Evolutionary conservation across 2,797 vertebrate genomes (phyloP).

Genomic region (Hybognathus amarus): DNA sequence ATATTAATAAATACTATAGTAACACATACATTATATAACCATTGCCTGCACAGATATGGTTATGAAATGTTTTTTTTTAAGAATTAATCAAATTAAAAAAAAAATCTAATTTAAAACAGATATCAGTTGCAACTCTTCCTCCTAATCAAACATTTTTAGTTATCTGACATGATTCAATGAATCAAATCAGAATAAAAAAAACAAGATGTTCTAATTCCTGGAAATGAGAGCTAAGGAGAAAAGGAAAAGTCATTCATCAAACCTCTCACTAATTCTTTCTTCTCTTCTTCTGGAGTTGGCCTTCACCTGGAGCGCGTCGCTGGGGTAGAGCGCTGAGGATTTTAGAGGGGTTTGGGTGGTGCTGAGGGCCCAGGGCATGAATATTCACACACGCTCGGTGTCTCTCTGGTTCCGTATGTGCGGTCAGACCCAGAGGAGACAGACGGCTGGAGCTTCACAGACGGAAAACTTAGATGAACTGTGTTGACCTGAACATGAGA

Average conservation of each 20-base stretch:
- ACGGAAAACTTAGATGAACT: not conserved
- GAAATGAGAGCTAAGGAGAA: slow-evolving; percentile 30
- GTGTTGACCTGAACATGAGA: slow-evolving; percentile 12
- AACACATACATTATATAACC: not conserved
- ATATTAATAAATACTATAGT: not conserved
- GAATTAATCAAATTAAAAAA: not conserved
- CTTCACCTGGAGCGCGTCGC: slow-evolving; percentile 83
- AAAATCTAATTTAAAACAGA: not conserved
- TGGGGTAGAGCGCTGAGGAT: slow-evolving; percentile 77
- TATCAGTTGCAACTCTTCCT: not conserved
- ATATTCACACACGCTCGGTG: slow-evolving; percentile 88
- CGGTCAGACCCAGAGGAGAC: slow-evolving; percentile 66
- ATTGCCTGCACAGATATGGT: not conserved
- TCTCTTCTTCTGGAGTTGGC: slow-evolving; percentile 74
- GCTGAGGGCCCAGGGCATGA: slow-evolving; percentile 83
- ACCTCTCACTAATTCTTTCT: slow-evolving; percentile 74
- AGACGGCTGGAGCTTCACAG: not conserved
- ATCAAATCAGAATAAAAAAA: slow-evolving; percentile 9
- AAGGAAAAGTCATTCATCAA: slow-evolving; percentile 62
- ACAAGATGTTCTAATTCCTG: slow-evolving; percentile 30
- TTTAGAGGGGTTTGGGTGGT: slow-evolving; percentile 84
- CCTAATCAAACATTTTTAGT: not conserved
- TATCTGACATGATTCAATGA: not conserved
- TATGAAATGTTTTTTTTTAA: not conserved
- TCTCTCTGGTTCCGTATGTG: slow-evolving; percentile 71